A percentile compares a stretch with the other conserved stretches of the same genome.
Conservation (phyloP, 2,888 invertebrate genomes). For the Drosophila quasianomalipes region DNA sequence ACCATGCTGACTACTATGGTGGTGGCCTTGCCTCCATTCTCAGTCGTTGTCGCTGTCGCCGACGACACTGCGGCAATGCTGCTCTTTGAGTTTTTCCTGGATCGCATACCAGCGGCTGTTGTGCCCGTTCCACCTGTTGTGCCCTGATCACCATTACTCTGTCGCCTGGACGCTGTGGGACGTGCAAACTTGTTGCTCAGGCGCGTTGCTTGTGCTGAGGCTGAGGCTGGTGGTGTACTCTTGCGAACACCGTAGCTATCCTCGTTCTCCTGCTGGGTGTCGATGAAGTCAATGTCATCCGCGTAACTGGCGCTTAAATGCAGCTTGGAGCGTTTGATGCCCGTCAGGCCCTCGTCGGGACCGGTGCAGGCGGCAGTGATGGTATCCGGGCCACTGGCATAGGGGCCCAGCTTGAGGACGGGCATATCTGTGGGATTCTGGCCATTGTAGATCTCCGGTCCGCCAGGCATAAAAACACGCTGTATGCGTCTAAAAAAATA, state of each 20-base stretch:
- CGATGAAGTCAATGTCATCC: conserved; percentile 90
- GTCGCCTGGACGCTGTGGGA: conserved; percentile 60
- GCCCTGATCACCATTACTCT: conserved; percentile 59
- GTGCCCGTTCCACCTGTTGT: conserved; percentile 55
- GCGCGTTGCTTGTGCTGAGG: conserved; percentile 42
- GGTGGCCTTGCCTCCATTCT: conserved; percentile 71
- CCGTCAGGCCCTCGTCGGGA: conserved; percentile 92
- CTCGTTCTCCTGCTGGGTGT: conserved; percentile 86
- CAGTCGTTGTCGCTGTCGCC: conserved; percentile 32
- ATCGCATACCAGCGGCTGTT: conserved; percentile 71
- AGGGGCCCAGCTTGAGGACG: conserved; percentile 86
- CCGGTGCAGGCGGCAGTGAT: conserved; percentile 92
- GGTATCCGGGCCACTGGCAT: conserved; percentile 86
- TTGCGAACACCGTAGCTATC: conserved; percentile 84
- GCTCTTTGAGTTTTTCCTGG: conserved; percentile 83
- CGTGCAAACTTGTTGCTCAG: conserved; percentile 82
- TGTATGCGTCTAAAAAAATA: conserved; percentile 80
- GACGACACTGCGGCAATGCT: conserved; percentile 61
- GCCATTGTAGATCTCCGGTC: conserved; percentile 88
- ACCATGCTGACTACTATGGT: conserved; percentile 85
- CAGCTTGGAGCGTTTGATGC: conserved; percentile 89
- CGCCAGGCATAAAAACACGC: conserved; percentile 79
- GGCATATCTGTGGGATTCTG: conserved; percentile 91
- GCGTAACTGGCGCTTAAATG: conserved; percentile 89
- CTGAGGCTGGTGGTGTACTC: conserved; percentile 69